These are phyloP conservation scores for Myripristis murdjan DNA, from an alignment of 2,797 vertebrate genomes.

Conservation along the genomic window DNA sequence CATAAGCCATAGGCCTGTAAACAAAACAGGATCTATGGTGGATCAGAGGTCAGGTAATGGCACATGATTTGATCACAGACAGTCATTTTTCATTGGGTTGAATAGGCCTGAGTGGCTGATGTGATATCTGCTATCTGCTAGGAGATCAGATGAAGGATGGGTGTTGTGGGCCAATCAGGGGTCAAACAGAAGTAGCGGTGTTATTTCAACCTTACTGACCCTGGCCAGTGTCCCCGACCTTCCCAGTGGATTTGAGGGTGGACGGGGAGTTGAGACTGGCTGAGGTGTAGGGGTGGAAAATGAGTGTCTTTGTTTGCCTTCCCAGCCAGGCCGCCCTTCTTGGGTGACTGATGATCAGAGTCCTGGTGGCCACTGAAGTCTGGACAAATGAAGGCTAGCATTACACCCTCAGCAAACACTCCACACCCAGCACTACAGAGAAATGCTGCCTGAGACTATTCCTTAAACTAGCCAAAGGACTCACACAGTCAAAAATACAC, in stretches of 20 bases:
- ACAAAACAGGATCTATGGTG: no score
- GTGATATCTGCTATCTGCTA: slow-evolving; percentile 62
- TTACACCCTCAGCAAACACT: slow-evolving; percentile 84
- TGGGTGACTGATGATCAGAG: slow-evolving; percentile 81
- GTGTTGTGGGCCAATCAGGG: slow-evolving; percentile 67
- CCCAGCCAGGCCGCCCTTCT: slow-evolving; percentile 59
- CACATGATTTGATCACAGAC: slow-evolving; percentile 8
- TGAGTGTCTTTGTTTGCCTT: slow-evolving; percentile 84
- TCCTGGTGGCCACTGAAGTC: slow-evolving; percentile 56
- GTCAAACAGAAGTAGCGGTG: slow-evolving; percentile 77
- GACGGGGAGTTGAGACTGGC: slow-evolving; percentile 38
- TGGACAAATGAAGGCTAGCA: slow-evolving; percentile 69
- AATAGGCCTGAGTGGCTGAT: slow-evolving; percentile 36
- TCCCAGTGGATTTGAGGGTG: slow-evolving; percentile 52
- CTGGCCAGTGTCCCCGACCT: slow-evolving; percentile 49
- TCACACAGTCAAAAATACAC: slow-evolving; percentile 24
- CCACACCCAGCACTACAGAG: slow-evolving; percentile 54
- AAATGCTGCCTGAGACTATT: slow-evolving; percentile 45
- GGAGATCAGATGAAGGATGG: slow-evolving; percentile 80
- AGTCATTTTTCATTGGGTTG: slow-evolving; percentile 50
- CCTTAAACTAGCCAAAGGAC: slow-evolving; percentile 35
- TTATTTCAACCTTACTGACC: slow-evolving; percentile 86
- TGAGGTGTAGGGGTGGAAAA: slow-evolving; percentile 64
- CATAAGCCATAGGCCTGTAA: no score
- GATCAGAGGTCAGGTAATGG: slow-evolving; percentile 24